Evolutionary conservation across 2,888 invertebrate genomes (phyloP).

Genomic region (Ctenicera cuprea): DNA sequence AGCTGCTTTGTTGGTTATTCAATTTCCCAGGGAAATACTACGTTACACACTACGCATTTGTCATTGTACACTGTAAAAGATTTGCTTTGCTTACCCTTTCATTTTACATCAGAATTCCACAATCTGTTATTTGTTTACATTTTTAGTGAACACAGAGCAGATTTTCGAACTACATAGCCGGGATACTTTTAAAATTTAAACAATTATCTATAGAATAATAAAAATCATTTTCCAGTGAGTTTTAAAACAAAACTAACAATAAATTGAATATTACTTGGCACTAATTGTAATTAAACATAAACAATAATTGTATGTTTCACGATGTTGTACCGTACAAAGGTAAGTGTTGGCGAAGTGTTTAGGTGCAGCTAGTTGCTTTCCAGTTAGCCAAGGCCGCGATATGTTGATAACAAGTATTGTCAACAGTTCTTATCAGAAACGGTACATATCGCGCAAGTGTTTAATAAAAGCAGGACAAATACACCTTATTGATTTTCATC

Average conservation of each 20-base stretch:
- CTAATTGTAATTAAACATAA: too few species aligned
- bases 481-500: background rate
- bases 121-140: too few species aligned
- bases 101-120: background rate
- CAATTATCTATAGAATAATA: too few species aligned
- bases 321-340: conserved; percentile 15
- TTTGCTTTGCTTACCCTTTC: background rate
- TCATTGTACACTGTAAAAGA: background rate
- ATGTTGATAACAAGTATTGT: conserved; percentile 35
- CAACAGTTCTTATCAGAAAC: conserved; percentile 24
- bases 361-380: conserved; percentile 30
- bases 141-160: too few species aligned
- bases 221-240: too few species aligned
- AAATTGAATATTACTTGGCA: too few species aligned
- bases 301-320: background rate
- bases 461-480: background rate
- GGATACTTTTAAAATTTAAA: too few species aligned
- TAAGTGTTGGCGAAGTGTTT: conserved; percentile 9
- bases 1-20: too few species aligned
- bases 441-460: background rate
- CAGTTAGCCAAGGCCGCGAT: conserved; percentile 33
- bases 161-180: too few species aligned
- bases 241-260: too few species aligned
- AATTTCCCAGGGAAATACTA: too few species aligned
- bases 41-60: too few species aligned